Conservation (phyloP, 2,888 invertebrate species). For the Coelopa pilipes region DNA sequence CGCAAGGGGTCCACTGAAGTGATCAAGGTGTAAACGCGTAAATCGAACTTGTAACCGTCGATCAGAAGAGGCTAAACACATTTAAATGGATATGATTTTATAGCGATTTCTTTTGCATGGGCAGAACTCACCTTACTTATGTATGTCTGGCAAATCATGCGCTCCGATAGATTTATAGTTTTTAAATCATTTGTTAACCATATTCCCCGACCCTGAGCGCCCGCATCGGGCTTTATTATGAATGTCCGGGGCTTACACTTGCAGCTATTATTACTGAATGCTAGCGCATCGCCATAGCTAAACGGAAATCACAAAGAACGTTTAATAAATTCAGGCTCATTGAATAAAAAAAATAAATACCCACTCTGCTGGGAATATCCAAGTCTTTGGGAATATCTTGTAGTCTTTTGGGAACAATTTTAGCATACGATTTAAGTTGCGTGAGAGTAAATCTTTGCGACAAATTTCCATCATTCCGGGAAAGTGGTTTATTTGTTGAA, state of each 20-base stretch:
- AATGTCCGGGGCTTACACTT: slow-evolving; percentile 80
- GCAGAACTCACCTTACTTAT: slow-evolving; percentile 70
- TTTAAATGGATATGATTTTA: background rate
- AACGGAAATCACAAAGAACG: background rate
- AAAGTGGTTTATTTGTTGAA: slow-evolving; percentile 93
- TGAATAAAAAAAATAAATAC: slow-evolving; percentile 53
- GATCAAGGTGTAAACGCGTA: slow-evolving; percentile 87
- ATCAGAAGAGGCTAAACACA: slow-evolving; percentile 81
- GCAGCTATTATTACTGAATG: slow-evolving; percentile 53
- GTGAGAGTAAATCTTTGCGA: slow-evolving; percentile 87
- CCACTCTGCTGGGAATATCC: slow-evolving; percentile 93
- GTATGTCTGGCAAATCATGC: slow-evolving; percentile 88
- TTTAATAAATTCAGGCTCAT: background rate
- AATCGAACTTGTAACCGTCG: slow-evolving; percentile 93
- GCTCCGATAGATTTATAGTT: slow-evolving; percentile 78
- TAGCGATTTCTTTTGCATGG: background rate
- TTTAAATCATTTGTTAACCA: slow-evolving; percentile 85
- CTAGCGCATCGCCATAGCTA: slow-evolving; percentile 78
- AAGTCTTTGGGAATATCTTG: slow-evolving; percentile 92
- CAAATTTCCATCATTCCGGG: slow-evolving; percentile 91
- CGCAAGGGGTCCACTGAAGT: slow-evolving; percentile 91
- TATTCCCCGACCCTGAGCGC: slow-evolving; percentile 91
- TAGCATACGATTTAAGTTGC: slow-evolving; percentile 90
- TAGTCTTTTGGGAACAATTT: slow-evolving; percentile 90
- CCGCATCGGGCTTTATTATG: slow-evolving; percentile 91